Evolutionary conservation across 2,113 vertebrate species (phyloP).

Genomic region (Pygoscelis adeliae): DNA sequence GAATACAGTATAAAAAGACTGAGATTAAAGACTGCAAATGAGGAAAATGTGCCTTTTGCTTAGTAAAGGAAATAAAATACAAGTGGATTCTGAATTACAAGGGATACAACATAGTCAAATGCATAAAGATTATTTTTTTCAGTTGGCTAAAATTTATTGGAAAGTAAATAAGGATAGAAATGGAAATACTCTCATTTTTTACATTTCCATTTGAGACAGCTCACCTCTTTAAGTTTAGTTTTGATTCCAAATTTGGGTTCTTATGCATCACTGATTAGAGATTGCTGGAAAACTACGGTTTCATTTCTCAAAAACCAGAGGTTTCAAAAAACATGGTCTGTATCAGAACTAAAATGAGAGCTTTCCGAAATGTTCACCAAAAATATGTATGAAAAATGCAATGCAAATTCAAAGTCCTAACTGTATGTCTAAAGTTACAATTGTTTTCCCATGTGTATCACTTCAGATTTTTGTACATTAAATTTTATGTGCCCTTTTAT

Average conservation of each 20-base stretch:
- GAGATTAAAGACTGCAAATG: neutral
- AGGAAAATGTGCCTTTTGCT: neutral
- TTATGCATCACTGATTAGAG: neutral
- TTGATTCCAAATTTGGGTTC: neutral
- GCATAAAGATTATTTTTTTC: neutral
- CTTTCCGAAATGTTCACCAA: neutral
- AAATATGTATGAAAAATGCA: neutral
- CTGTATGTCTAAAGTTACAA: neutral
- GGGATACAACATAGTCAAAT: neutral
- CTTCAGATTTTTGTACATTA: neutral
- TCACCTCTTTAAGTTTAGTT: neutral
- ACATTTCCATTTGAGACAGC: neutral
- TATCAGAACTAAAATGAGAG: neutral
- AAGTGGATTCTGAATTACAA: neutral
- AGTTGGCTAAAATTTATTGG: neutral
- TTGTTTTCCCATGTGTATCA: neutral
- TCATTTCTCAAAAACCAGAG: neutral
- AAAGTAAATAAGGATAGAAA: neutral
- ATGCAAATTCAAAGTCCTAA: neutral
- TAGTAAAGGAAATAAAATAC: conserved; percentile 21
- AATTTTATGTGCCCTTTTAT: neutral
- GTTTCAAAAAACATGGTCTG: neutral
- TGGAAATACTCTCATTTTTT: neutral
- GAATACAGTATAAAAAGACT: neutral
- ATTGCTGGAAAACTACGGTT: neutral